Conservation (phyloP, 2,888 invertebrate genomes). For the Scotopteryx bipunctaria region DNA sequence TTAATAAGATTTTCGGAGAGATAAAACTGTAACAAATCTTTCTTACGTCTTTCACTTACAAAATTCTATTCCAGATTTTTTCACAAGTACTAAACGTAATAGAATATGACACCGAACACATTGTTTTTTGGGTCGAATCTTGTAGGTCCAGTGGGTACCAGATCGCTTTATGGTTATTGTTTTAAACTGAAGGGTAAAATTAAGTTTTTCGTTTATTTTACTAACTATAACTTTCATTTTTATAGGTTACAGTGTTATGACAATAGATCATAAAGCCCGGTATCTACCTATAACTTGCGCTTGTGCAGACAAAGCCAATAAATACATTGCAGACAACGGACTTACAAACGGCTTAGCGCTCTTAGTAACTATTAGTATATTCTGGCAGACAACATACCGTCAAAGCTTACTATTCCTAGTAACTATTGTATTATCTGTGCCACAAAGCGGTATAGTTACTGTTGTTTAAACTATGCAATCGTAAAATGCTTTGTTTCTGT, state of each 20-base stretch:
- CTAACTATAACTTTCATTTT: conserved; percentile 14
- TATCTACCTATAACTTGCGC: conserved; percentile 37
- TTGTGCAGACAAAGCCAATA: conserved; percentile 41
- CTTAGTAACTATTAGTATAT: too few relatives aligned
- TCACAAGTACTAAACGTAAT: not conserved
- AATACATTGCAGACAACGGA: not conserved
- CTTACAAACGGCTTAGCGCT: too few relatives aligned
- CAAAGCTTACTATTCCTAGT: conserved; percentile 9
- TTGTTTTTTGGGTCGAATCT: too few relatives aligned
- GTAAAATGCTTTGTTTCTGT: conserved; percentile 68
- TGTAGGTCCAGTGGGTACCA: too few relatives aligned
- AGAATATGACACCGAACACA: too few relatives aligned
- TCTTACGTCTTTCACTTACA: too few relatives aligned
- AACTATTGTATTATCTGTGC: conserved; percentile 8
- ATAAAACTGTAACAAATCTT: too few relatives aligned
- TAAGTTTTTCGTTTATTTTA: not conserved
- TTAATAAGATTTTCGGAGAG: too few relatives aligned
- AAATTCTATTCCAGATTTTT: not conserved
- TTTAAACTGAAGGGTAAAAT: too few relatives aligned
- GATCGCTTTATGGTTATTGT: too few relatives aligned
- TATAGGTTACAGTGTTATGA: conserved; percentile 8
- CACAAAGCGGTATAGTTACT: conserved; percentile 3
- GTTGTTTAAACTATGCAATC: conserved; percentile 32
- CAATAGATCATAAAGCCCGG: conserved; percentile 13
- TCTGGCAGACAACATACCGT: not conserved